Evolutionary conservation across 2,113 vertebrate genomes (phyloP).

Genomic region (Ondatra zibethicus): DNA sequence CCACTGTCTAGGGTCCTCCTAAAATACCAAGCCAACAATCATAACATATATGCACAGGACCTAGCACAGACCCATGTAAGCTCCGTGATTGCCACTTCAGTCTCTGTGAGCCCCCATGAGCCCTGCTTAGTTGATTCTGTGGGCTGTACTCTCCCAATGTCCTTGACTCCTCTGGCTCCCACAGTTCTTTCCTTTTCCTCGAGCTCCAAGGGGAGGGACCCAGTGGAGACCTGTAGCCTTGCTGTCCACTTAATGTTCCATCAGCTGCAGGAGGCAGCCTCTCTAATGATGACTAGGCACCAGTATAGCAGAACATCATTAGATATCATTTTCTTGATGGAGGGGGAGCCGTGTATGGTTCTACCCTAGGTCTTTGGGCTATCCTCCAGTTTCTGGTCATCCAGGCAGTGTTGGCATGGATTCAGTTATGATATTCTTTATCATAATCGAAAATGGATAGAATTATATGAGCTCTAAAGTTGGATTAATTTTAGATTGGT

Average conservation of each 20-base stretch:
- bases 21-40: not conserved
- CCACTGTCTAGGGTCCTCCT: not conserved
- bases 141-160: not conserved
- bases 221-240: not conserved
- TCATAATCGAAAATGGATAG: conserved; percentile 21
- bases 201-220: not conserved
- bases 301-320: not conserved
- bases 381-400: not conserved
- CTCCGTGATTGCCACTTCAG: not conserved
- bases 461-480: conserved; percentile 58
- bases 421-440: not conserved
- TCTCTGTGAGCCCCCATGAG: not conserved
- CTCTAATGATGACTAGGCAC: not conserved
- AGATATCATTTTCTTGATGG: not conserved
- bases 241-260: not conserved
- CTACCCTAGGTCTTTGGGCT: not conserved
- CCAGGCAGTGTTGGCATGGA: not conserved
- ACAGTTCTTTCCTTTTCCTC: not conserved
- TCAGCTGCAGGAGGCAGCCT: not conserved
- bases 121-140: not conserved
- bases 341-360: not conserved
- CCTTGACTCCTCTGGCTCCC: not conserved
- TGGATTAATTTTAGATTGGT: not conserved
- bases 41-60: not conserved
- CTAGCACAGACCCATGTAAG: not conserved